Base-by-base conservation (phyloP, 2,797 vertebrate species). In the Sciaenops ocellatus region DNA sequence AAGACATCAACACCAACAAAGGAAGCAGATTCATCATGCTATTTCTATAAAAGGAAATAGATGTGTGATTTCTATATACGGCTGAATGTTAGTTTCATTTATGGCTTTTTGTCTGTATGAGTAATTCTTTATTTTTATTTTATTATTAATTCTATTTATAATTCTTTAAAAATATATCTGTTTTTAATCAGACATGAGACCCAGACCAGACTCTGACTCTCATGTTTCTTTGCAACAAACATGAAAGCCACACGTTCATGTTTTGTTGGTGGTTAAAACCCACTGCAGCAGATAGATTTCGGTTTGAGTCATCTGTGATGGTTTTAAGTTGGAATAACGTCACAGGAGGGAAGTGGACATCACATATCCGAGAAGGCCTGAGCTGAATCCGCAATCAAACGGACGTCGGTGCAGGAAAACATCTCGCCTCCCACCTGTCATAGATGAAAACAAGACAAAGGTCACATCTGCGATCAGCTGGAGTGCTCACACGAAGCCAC, bases 391-490 rank as follows among this genome's bases (percentile, higher is more conserved):
- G 30, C 1, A 59, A 28, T 46, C 6, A 1, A 16, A 47, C 41
- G 50, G 57, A 73, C 26, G 59, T 15, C 20, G 3, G 3, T 5
- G 8, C 9, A 52, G 34, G 6, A 54, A 63, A 69, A 65, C 46
- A 28, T 44, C 13, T n/a, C 13, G 26, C 42, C 2, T 3, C 41
- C n/a, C 5, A 16, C 1, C 26, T 1, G 1, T 20, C 24, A 69
- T 63, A 60, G 20, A 61, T 1, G 4, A 72, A 80, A 80, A 67
- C 61, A 82, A 47, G 78, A 24, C 3, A 38, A 0, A 52, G 82
- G 82, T 73, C 80, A 87, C 81, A 78, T 24, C 83, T 88, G 88
- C 3, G 30, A 56, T 16, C 86, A 80, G 86, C 81, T 73, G 83
- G 85, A 41, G 12, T 17, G 5, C 20, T 56, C 7, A 38, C 11